phyloP scores from a whole-genome alignment of 2,888 invertebrate genomes.

The Cenopis cana region DNA sequence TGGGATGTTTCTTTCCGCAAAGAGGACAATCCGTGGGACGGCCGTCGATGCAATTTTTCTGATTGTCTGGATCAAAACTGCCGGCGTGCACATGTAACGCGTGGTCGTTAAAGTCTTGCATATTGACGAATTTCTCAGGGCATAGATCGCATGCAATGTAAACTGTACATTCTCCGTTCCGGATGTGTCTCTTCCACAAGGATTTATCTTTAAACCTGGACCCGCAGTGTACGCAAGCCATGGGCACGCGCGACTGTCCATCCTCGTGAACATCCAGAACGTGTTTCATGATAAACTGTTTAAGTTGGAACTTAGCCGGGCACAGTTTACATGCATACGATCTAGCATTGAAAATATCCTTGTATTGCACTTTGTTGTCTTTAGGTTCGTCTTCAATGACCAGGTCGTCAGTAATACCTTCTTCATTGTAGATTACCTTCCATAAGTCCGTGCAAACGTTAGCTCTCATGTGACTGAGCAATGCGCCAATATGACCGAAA shows the following conservation, averaged over 20 bases:
- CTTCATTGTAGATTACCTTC: slow-evolving; percentile 81
- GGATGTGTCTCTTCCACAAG: slow-evolving; percentile 78
- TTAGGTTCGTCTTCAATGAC: slow-evolving; percentile 76
- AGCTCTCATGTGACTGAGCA: slow-evolving; percentile 82
- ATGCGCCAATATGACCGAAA: slow-evolving; percentile 81
- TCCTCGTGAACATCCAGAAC: slow-evolving; percentile 81
- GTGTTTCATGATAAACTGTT: slow-evolving; percentile 83
- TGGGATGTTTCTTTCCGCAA: slow-evolving; percentile 83
- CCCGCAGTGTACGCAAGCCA: slow-evolving; percentile 77
- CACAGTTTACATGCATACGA: slow-evolving; percentile 82
- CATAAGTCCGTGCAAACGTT: slow-evolving; percentile 80
- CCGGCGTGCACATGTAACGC: slow-evolving; percentile 77
- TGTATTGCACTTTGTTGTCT: slow-evolving; percentile 73
- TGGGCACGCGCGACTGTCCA: slow-evolving; percentile 74
- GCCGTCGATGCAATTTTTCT: slow-evolving; percentile 76
- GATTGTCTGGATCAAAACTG: slow-evolving; percentile 73
- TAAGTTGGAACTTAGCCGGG: slow-evolving; percentile 81
- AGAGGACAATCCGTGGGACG: slow-evolving; percentile 82
- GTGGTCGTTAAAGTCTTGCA: slow-evolving; percentile 81
- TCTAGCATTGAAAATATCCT: slow-evolving; percentile 81
- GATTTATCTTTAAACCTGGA: slow-evolving; percentile 76
- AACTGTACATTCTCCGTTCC: slow-evolving; percentile 85
- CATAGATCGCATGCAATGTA: slow-evolving; percentile 84
- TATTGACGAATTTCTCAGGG: slow-evolving; percentile 71
- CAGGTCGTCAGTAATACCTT: slow-evolving; percentile 78